Conservation (phyloP, 1,140 invertebrate species). For the Drosophila oshimai region DNA sequence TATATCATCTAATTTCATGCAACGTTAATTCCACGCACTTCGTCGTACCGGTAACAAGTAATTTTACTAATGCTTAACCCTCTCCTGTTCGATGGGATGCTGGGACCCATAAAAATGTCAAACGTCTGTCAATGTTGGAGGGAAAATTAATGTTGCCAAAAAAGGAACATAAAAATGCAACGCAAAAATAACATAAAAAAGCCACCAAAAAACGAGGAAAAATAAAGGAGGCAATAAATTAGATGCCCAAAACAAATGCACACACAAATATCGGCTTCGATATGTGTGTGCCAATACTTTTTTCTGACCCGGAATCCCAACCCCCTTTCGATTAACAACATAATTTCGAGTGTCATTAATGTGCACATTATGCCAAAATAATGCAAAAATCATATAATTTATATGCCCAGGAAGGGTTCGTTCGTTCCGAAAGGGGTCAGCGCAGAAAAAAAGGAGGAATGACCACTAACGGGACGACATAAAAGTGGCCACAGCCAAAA, state of each 20-base stretch:
- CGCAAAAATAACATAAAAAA: conserved; percentile 74
- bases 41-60: conserved; percentile 52
- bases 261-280: conserved; percentile 5
- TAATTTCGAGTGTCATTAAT: conserved; percentile 78
- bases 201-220: conserved; percentile 48
- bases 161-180: conserved; percentile 66
- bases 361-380: conserved; percentile 78
- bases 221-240: conserved; percentile 59
- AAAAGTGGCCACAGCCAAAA: conserved; percentile 64
- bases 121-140: conserved; percentile 63
- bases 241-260: conserved; percentile 37
- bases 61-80: conserved; percentile 65
- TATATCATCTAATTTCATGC: conserved; percentile 66
- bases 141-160: conserved; percentile 64
- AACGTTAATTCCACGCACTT: conserved; percentile 47
- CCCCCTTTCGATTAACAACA: conserved; percentile 70
- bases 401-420: conserved; percentile 50
- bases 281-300: conserved; percentile 11
- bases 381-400: conserved; percentile 79
- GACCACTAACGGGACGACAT: conserved; percentile 63
- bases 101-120: conserved; percentile 55
- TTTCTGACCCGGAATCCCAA: conserved; percentile 12
- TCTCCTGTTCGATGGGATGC: not conserved
- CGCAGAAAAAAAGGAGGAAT: conserved; percentile 24
- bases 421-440: conserved; percentile 49